A percentile compares a stretch with the other conserved stretches of the same genome.
Conservation (phyloP, 2,797 vertebrate species). For the Lutjanus argentimaculatus region DNA sequence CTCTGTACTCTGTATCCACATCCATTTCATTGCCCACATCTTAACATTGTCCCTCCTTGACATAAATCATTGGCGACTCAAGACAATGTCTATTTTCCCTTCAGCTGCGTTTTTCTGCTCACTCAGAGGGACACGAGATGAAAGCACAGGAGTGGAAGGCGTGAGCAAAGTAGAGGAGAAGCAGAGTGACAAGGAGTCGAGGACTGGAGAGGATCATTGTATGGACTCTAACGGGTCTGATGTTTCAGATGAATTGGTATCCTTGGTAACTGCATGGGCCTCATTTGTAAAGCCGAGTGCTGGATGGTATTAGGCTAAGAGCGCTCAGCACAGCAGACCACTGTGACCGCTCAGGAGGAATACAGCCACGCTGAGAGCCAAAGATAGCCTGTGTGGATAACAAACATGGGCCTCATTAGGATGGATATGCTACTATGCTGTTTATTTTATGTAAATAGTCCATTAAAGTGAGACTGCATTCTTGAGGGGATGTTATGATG, state of each 20-base stretch:
- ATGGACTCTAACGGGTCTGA: conserved; percentile 75
- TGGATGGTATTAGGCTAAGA: conserved; percentile 74
- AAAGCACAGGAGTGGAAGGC: conserved; percentile 60
- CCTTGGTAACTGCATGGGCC: conserved; percentile 86
- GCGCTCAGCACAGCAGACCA: conserved; percentile 47
- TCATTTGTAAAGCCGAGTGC: conserved; percentile 83
- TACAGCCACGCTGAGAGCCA: conserved; percentile 35
- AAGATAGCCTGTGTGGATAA: conserved; percentile 36
- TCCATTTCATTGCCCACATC: background rate
- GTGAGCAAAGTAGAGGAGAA: conserved; percentile 57
- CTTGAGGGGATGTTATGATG: conserved; percentile 29
- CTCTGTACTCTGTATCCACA: conserved; percentile 11
- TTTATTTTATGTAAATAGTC: conserved; percentile 49
- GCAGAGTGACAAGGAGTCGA: conserved; percentile 60
- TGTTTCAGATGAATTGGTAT: conserved; percentile 82
- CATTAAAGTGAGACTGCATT: conserved; percentile 29
- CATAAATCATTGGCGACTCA: conserved; percentile 14
- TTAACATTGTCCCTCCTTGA: conserved; percentile 16
- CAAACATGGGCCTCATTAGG: conserved; percentile 42
- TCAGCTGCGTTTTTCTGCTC: conserved; percentile 47
- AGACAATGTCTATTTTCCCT: conserved; percentile 32
- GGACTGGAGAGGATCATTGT: conserved; percentile 69
- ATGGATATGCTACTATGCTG: conserved; percentile 5
- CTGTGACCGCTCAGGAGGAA: conserved; percentile 52
- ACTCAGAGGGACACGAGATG: conserved; percentile 46